These are phyloP conservation scores for Eupithecia abbreviata DNA, from an alignment of 2,888 invertebrate species.

Conservation along the genomic window DNA sequence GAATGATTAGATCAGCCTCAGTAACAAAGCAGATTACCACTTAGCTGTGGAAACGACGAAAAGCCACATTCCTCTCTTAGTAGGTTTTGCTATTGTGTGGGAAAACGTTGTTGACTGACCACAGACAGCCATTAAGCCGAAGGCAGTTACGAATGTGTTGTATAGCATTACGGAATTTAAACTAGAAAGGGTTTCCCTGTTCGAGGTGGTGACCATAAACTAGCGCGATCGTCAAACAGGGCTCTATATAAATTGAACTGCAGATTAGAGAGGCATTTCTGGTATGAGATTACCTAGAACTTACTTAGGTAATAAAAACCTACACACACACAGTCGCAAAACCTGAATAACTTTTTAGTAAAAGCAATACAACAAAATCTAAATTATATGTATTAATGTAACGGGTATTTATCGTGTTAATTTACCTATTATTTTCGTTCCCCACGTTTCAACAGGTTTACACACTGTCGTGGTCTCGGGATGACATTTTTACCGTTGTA, in stretches of 20 bases:
- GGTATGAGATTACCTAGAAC: neutral
- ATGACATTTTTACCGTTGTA: too few relatives aligned
- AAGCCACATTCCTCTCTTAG: slow-evolving; percentile 51
- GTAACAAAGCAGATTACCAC: slow-evolving; percentile 43
- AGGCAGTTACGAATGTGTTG: slow-evolving; percentile 11
- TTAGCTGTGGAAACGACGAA: slow-evolving; percentile 54
- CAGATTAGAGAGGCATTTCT: neutral
- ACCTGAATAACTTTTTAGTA: neutral
- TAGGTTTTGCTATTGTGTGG: slow-evolving; percentile 21
- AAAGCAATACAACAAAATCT: neutral
- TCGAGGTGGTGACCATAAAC: slow-evolving; percentile 3
- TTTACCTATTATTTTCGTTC: too few relatives aligned
- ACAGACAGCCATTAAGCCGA: slow-evolving; percentile 10
- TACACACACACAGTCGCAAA: neutral
- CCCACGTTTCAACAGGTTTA: too few relatives aligned
- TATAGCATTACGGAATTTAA: slow-evolving; percentile 12
- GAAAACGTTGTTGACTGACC: slow-evolving; percentile 20
- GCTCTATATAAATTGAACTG: slow-evolving; percentile 2
- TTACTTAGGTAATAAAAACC: neutral
- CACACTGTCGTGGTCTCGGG: too few relatives aligned
- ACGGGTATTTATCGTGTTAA: too few relatives aligned
- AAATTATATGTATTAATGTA: too few relatives aligned
- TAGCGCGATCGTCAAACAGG: neutral
- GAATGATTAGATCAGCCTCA: neutral
- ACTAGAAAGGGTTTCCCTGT: slow-evolving; percentile 6